phyloP scores from a whole-genome alignment of 2,888 invertebrate genomes.

The Salticus scenicus region DNA sequence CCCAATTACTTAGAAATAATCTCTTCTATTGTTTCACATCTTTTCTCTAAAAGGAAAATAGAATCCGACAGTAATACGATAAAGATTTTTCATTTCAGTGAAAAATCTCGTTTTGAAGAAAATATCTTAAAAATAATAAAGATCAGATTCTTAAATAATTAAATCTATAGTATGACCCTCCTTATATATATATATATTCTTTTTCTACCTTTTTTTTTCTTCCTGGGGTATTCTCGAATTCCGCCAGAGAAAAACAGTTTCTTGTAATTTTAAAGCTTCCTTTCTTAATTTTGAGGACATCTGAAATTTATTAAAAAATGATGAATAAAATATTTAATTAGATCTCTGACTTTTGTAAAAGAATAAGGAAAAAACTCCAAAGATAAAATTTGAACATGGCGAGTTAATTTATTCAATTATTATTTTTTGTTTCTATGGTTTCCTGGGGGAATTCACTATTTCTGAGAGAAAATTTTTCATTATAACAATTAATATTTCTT shows the following conservation, averaged over 20 bases:
- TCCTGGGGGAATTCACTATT: neutral
- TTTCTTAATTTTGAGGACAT: neutral
- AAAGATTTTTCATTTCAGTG: neutral
- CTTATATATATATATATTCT: neutral
- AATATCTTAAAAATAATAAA: neutral
- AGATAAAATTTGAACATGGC: neutral
- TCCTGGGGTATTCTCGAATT: no score
- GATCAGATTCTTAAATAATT: neutral
- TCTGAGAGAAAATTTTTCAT: neutral
- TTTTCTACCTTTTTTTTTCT: neutral
- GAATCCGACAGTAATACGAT: conserved; percentile 10
- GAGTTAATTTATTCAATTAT: conserved; percentile 7
- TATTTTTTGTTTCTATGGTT: neutral
- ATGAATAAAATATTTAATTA: conserved; percentile 9
- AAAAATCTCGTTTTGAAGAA: neutral
- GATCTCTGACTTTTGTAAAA: neutral
- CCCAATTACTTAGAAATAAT: conserved; percentile 7
- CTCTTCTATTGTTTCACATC: conserved; percentile 10
- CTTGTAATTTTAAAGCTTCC: conserved; percentile 6
- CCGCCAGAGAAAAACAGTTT: neutral
- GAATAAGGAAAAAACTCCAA: neutral
- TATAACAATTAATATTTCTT: neutral
- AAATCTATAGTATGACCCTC: neutral
- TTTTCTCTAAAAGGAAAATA: neutral
- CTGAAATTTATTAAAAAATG: conserved; percentile 14